A percentile compares a stretch with the other conserved stretches of the same genome.
phyloP scores from a whole-genome alignment of 1,140 invertebrate species.

The Drosophila athabasca region DNA sequence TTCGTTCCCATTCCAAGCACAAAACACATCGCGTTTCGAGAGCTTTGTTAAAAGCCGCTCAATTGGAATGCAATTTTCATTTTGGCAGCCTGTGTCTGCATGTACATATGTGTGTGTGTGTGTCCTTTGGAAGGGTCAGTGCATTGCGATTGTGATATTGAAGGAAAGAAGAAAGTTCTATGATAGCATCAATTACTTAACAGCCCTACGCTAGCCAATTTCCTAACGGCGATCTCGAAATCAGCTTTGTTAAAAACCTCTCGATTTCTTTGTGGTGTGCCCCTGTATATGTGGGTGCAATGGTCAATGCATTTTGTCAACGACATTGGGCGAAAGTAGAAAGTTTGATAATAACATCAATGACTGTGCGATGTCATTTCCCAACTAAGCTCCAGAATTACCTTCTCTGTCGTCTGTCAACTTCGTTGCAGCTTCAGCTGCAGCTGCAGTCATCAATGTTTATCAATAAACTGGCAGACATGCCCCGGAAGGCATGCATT shows the following conservation, averaged over 20 bases:
- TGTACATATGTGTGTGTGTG: background rate
- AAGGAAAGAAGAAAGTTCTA: too few species aligned
- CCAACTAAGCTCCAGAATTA: background rate
- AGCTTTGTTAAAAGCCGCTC: conserved; percentile 59
- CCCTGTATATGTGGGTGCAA: too few species aligned
- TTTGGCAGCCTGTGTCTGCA: conserved; percentile 6
- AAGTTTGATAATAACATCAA: too few species aligned
- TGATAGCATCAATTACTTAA: background rate
- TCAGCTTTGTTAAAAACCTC: too few species aligned
- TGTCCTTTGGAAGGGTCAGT: conserved; percentile 12
- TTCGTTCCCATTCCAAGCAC: conserved; percentile 25
- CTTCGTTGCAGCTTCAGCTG: background rate
- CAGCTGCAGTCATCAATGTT: conserved; percentile 47
- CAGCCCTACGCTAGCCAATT: too few species aligned
- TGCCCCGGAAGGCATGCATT: conserved; percentile 55
- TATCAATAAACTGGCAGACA: conserved; percentile 77
- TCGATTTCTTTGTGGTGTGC: too few species aligned
- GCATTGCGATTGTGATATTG: conserved; percentile 12
- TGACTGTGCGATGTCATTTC: background rate
- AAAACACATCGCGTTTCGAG: conserved; percentile 56
- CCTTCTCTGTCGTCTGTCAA: background rate
- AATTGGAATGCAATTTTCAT: conserved; percentile 74
- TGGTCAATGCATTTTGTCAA: conserved; percentile 35
- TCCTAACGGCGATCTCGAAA: too few species aligned
- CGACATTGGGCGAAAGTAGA: too few species aligned